These are phyloP conservation scores for Phthorimaea operculella DNA, from an alignment of 1,140 invertebrate species.

Conservation along the genomic window DNA sequence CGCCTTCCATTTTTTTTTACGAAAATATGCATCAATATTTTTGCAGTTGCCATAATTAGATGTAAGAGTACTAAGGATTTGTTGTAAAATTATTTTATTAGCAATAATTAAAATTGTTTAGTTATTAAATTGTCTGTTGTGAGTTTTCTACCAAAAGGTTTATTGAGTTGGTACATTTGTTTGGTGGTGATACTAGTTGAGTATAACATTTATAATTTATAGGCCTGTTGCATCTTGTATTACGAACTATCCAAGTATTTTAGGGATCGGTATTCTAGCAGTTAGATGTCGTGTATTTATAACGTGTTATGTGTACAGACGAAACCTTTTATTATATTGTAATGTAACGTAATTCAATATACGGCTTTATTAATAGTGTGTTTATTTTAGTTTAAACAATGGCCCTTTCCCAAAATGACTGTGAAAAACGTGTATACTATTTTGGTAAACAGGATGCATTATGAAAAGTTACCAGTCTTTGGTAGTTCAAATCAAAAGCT, in stretches of 20 bases:
- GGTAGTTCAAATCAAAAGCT: no score
- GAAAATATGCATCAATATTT: not conserved
- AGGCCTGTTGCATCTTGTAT: conserved; percentile 39
- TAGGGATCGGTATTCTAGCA: conserved; percentile 18
- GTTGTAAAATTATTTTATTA: conserved; percentile 37
- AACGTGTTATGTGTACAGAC: conserved; percentile 53
- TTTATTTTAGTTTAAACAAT: not conserved
- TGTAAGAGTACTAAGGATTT: conserved; percentile 27
- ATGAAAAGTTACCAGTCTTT: no score
- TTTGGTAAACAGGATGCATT: no score
- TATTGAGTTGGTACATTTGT: conserved; percentile 38
- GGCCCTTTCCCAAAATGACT: no score
- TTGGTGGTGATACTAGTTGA: conserved; percentile 55
- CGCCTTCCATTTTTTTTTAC: not conserved
- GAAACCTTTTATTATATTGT: conserved; percentile 42
- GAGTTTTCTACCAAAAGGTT: conserved; percentile 43
- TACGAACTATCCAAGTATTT: conserved; percentile 37
- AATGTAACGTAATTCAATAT: conserved; percentile 41
- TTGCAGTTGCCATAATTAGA: conserved; percentile 33
- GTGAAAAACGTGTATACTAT: no score
- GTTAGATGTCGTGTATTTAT: conserved; percentile 45
- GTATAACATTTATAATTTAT: conserved; percentile 24
- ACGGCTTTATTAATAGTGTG: conserved; percentile 54
- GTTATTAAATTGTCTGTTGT: conserved; percentile 46
- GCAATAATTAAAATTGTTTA: conserved; percentile 30